A percentile compares a stretch with the other conserved stretches of the same genome.
Evolutionary conservation across 2,113 vertebrate species (phyloP).

Genomic region (Siphamia tubifer): DNA sequence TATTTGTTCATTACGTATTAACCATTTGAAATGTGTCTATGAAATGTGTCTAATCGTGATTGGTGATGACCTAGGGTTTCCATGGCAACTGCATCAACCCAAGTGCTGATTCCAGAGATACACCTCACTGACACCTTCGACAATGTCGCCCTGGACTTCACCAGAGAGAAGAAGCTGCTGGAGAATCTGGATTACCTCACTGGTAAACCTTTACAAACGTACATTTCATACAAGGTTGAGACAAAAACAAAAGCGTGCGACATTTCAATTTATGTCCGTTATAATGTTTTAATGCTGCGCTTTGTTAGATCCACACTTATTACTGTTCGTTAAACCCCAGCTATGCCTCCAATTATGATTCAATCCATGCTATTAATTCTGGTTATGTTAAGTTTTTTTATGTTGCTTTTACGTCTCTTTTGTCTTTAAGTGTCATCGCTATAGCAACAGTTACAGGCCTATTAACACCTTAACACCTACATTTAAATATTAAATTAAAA

Average conservation of each 20-base stretch:
- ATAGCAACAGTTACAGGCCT: no score
- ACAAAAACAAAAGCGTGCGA: no score
- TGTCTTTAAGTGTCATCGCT: no score
- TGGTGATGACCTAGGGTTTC: slow-evolving; percentile 84
- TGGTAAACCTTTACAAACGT: slow-evolving; percentile 74
- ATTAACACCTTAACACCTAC: no score
- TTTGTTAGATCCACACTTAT: background rate
- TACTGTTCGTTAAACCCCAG: background rate
- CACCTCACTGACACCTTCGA: slow-evolving; percentile 96
- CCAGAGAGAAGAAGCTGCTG: slow-evolving; percentile 95
- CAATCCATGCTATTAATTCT: background rate
- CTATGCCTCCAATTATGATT: background rate
- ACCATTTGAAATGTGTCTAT: no score
- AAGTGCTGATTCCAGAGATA: slow-evolving; percentile 98
- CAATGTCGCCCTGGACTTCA: slow-evolving; percentile 96
- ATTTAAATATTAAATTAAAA: no score
- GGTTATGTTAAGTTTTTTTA: background rate
- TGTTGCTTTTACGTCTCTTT: no score
- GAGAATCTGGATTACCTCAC: slow-evolving; percentile 98
- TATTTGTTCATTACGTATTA: no score
- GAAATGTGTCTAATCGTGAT: background rate
- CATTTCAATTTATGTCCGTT: background rate
- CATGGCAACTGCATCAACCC: slow-evolving; percentile 97
- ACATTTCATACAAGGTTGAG: background rate
- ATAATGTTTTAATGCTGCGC: background rate